phyloP scores from a whole-genome alignment of 2,888 invertebrate genomes.

The Aquatica leii region DNA sequence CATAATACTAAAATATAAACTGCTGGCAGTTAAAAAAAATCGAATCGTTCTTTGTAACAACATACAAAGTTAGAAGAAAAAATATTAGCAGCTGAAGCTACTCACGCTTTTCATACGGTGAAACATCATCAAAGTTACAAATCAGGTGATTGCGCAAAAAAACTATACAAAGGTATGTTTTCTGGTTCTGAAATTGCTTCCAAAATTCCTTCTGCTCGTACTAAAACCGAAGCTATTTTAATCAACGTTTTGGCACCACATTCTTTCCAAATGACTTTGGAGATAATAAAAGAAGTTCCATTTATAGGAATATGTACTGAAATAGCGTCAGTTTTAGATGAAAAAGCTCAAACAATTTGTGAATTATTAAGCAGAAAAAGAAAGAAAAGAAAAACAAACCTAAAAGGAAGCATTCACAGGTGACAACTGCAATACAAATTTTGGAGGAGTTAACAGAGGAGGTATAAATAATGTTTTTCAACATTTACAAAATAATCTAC shows the following conservation, averaged over 20 bases:
- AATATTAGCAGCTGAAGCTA: background rate
- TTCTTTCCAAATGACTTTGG: background rate
- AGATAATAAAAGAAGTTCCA: too few species aligned
- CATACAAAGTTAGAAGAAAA: too few species aligned
- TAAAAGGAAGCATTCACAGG: conserved; percentile 17
- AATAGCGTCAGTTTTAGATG: background rate
- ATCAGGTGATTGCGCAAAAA: background rate
- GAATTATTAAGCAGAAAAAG: background rate
- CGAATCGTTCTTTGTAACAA: too few species aligned
- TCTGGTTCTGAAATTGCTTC: background rate
- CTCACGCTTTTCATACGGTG: conserved; percentile 4
- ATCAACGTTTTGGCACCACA: background rate
- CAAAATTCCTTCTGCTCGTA: background rate
- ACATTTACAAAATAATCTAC: conserved; percentile 10
- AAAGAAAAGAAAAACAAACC: background rate
- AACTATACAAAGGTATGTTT: background rate
- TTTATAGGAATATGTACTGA: background rate
- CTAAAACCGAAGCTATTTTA: conserved; percentile 10
- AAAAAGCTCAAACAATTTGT: background rate
- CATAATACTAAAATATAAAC: too few species aligned
- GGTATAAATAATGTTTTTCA: conserved; percentile 28
- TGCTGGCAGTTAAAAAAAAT: too few species aligned
- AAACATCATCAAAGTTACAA: conserved; percentile 5
- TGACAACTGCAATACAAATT: conserved; percentile 27
- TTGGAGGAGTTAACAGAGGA: conserved; percentile 19